Percentiles rank a stretch among this genome's conserved stretches.
Evolutionary conservation across 2,888 invertebrate genomes (phyloP).

Genomic region (Drosophila borealis): DNA sequence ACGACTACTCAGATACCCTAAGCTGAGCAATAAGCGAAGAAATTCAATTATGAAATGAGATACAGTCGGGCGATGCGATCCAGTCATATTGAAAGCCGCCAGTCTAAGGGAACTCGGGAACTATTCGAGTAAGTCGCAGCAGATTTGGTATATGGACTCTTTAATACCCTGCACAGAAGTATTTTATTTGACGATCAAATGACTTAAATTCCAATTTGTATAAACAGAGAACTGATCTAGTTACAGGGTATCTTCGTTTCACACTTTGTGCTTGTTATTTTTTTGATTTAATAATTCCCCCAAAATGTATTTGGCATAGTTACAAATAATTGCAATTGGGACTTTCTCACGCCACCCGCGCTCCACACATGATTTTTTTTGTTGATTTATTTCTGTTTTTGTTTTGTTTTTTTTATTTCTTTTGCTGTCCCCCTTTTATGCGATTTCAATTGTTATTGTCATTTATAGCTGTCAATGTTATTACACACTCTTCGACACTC

Average conservation of each 20-base stretch:
- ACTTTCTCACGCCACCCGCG: conserved; percentile 73
- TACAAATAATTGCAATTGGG: conserved; percentile 8
- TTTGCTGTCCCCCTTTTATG: conserved; percentile 2
- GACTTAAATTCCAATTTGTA: too few species aligned
- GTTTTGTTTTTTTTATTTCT: neutral
- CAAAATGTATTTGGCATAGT: neutral
- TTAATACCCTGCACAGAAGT: too few species aligned
- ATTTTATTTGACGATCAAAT: too few species aligned
- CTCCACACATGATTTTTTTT: conserved; percentile 4
- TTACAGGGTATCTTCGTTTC: neutral
- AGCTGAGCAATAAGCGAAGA: too few species aligned
- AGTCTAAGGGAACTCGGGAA: too few species aligned
- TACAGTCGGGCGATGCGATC: too few species aligned
- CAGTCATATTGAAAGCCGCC: too few species aligned
- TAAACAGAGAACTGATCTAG: too few species aligned
- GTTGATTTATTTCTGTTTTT: conserved; percentile 10
- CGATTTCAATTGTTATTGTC: conserved; percentile 40
- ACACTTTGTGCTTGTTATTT: neutral
- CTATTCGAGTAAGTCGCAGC: too few species aligned
- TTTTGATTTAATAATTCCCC: neutral
- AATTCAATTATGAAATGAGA: too few species aligned
- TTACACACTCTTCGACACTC: conserved; percentile 26
- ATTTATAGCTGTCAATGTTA: conserved; percentile 51
- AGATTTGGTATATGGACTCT: too few species aligned
- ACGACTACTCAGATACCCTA: too few species aligned